Evolutionary conservation across 2,888 invertebrate species (phyloP), one percentile per base, ranked within the genome.

Genomic region (Drosophila neotestacea): DNA sequence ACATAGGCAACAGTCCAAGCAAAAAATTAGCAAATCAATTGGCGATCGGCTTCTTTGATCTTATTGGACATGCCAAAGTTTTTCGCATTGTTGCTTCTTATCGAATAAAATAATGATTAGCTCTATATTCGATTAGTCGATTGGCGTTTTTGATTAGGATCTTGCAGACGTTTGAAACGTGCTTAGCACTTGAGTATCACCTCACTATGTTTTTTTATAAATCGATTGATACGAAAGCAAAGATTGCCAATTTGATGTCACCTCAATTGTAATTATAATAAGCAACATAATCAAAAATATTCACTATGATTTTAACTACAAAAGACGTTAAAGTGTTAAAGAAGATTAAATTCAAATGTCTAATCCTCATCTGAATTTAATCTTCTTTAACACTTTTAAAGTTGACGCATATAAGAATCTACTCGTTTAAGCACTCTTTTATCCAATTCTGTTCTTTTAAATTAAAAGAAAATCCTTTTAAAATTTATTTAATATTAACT

Each of bases 1-100:
- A 54, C 46, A 64, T 59, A 65, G 32, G 42, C 50, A 42, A 52
- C 11, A 56, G 46, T 30, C n/a, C n/a, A 32, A 22, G 6, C n/a
- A 46, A 38, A 32, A 46, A 50, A 47, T 68, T 68, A n/a, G 52
- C 64, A 58, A 76, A 73, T 62, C 48, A 44, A 3, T 28, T 28
- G 58, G 7, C 38, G 28, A 38, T 54, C 76, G 79, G 79, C 39
- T 11, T 39, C 48, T 76, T 76, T 76, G 76, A 70, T 62, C 34
- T 38, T 27, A 47, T 50, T 58, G 34, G 22, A 32, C 34, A 16
- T 30, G 42, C 13, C 27, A 6, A 52, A 30, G 28, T 27, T 44
- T 60, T 47, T 50, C 22, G 11, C 22, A 44, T 55, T 42, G 11
- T 44, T 67, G n/a, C 22, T 0, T 28, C 28, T 41, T 64, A 77